Conservation (phyloP, 2,888 invertebrate species). For the Taphrorychus bicolor region DNA sequence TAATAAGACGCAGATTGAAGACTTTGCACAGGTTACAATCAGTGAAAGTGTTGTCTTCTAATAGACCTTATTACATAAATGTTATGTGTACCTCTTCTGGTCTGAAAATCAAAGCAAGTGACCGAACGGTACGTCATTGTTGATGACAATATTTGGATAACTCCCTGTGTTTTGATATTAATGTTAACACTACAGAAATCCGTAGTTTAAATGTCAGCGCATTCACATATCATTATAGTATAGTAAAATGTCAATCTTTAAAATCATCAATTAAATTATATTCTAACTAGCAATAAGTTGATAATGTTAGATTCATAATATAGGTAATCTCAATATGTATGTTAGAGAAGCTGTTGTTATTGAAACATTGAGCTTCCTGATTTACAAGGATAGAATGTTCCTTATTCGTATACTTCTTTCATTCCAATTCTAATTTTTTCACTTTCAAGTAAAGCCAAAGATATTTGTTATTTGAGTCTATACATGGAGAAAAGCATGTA, state of each 20-base stretch:
- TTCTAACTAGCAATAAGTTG: slow-evolving; percentile 28
- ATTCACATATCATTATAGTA: slow-evolving; percentile 39
- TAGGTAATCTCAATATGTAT: not conserved
- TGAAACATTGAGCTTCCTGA: not conserved
- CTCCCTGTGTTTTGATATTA: not conserved
- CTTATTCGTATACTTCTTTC: not conserved
- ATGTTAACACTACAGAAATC: slow-evolving; percentile 5
- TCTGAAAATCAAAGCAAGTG: not conserved
- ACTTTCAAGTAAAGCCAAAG: not conserved
- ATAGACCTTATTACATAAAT: not conserved
- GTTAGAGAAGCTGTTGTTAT: not conserved
- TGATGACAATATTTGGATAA: not conserved
- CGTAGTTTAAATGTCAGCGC: slow-evolving; percentile 22
- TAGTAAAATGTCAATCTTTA: slow-evolving; percentile 32
- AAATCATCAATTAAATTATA: slow-evolving; percentile 36
- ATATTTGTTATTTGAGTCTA: too few relatives aligned
- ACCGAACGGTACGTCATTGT: not conserved
- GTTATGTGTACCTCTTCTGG: not conserved
- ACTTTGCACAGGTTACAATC: not conserved
- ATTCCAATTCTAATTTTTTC: not conserved
- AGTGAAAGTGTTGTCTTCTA: too few relatives aligned
- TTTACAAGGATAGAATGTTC: not conserved
- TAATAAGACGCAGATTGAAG: too few relatives aligned
- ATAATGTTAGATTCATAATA: not conserved
- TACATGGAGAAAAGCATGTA: too few relatives aligned